A percentile compares a stretch with the other conserved stretches of the same genome.
Evolutionary conservation across 2,888 invertebrate species (phyloP).

Genomic region (Antitype chi): DNA sequence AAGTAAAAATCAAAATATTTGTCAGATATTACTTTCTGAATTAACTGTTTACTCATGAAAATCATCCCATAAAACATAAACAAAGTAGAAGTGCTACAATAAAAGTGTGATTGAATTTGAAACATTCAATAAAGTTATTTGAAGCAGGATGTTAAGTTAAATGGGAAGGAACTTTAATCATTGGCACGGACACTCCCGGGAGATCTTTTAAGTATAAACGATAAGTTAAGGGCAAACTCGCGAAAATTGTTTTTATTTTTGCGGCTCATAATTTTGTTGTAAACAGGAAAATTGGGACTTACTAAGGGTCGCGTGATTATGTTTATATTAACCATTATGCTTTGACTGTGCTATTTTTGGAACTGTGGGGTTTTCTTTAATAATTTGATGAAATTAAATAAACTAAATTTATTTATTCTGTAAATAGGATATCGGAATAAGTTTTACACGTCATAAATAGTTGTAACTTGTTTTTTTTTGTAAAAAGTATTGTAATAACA

Average conservation of each 20-base stretch:
- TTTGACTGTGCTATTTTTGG: not conserved
- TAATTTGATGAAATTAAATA: not conserved
- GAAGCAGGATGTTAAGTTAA: slow-evolving; percentile 62
- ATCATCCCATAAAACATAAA: not conserved
- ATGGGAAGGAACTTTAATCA: slow-evolving; percentile 68
- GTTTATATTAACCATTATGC: not conserved
- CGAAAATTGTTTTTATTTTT: slow-evolving; percentile 31
- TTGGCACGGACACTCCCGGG: slow-evolving; percentile 60
- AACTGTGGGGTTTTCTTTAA: not conserved
- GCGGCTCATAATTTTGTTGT: slow-evolving; percentile 25
- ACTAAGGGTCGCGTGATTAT: not conserved
- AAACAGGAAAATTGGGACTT: slow-evolving; percentile 31
- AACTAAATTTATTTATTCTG: too few species aligned
- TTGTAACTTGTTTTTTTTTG: not conserved
- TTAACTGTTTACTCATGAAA: not conserved
- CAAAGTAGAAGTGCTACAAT: slow-evolving; percentile 19
- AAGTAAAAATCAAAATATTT: not conserved
- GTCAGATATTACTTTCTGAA: too few species aligned
- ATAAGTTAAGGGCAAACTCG: slow-evolving; percentile 67
- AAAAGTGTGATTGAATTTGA: slow-evolving; percentile 58
- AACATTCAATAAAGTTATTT: slow-evolving; percentile 64
- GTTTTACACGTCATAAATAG: not conserved
- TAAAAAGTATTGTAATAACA: too few species aligned
- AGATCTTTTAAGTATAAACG: slow-evolving; percentile 64
- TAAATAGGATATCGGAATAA: too few species aligned